phyloP scores from a whole-genome alignment of 2,888 invertebrate genomes.

The Agriopis aurantiaria region DNA sequence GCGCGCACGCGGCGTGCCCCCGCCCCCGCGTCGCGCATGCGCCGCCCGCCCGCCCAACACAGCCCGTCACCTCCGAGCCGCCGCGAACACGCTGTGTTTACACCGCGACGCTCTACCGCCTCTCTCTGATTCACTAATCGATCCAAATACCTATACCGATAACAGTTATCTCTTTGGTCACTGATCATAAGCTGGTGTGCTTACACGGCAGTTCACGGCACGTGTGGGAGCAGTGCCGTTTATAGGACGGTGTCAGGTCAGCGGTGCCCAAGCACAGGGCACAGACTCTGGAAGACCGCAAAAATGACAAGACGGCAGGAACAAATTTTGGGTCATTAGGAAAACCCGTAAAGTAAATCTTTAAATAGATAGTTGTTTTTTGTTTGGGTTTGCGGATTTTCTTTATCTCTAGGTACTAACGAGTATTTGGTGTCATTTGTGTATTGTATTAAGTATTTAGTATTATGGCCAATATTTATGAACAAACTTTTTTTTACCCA shows the following conservation, averaged over 20 bases:
- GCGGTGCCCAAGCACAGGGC: too few relatives aligned
- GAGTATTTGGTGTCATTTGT: too few relatives aligned
- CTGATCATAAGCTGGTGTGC: slow-evolving; percentile 1
- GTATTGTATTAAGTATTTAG: too few relatives aligned
- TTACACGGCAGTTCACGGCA: neutral
- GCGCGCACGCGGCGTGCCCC: slow-evolving; percentile 54
- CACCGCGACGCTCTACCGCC: slow-evolving; percentile 52
- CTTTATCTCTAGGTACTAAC: too few relatives aligned
- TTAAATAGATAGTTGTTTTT: too few relatives aligned
- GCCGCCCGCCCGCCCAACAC: slow-evolving; percentile 16
- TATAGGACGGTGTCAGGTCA: neutral
- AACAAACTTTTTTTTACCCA: too few relatives aligned
- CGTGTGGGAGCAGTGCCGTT: neutral
- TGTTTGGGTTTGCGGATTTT: too few relatives aligned
- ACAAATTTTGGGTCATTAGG: too few relatives aligned
- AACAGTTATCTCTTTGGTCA: slow-evolving; percentile 20
- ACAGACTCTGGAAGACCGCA: too few relatives aligned
- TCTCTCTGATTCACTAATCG: slow-evolving; percentile 32
- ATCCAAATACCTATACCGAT: slow-evolving; percentile 41
- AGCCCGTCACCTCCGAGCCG: neutral
- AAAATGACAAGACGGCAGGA: too few relatives aligned
- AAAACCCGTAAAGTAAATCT: too few relatives aligned
- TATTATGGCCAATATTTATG: too few relatives aligned
- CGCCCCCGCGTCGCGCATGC: slow-evolving; percentile 37
- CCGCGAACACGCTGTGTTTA: slow-evolving; percentile 57